phyloP scores from a whole-genome alignment of 2,888 invertebrate species.

The Cheilosia soror region DNA sequence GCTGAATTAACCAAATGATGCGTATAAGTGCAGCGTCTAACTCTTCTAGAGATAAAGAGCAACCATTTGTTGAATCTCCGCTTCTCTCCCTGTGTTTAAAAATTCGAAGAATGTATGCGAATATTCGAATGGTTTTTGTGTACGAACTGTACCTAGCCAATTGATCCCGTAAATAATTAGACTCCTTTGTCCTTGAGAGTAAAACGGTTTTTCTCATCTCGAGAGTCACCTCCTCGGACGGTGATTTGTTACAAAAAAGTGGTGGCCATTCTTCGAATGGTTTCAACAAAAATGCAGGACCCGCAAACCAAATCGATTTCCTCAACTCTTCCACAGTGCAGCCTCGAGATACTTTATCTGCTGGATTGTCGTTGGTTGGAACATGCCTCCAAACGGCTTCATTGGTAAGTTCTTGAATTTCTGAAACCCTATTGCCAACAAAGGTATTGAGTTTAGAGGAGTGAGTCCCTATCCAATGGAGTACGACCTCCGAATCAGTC shows the following conservation, averaged over 20 bases:
- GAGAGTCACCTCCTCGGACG: neutral
- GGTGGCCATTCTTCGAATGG: neutral
- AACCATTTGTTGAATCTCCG: no score
- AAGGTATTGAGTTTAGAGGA: conserved; percentile 46
- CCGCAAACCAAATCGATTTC: neutral
- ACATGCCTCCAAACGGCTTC: conserved; percentile 51
- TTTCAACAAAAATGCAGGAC: neutral
- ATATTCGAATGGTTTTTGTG: no score
- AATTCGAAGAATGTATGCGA: no score
- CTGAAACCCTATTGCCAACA: conserved; percentile 62
- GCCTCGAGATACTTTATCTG: no score
- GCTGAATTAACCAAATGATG: neutral
- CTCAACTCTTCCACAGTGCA: neutral
- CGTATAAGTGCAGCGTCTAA: no score
- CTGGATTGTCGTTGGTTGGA: conserved; percentile 2
- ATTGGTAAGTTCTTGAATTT: conserved; percentile 33
- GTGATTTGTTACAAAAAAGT: neutral
- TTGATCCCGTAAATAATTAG: neutral
- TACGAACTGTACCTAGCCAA: neutral
- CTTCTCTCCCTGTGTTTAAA: no score
- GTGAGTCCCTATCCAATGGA: conserved; percentile 57
- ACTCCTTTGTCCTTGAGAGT: neutral
- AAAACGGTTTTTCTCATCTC: neutral
- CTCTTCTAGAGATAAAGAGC: no score
- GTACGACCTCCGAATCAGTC: conserved; percentile 62